Evolutionary conservation across 2,113 vertebrate species (phyloP).

Genomic region (Leptosomus discolor): DNA sequence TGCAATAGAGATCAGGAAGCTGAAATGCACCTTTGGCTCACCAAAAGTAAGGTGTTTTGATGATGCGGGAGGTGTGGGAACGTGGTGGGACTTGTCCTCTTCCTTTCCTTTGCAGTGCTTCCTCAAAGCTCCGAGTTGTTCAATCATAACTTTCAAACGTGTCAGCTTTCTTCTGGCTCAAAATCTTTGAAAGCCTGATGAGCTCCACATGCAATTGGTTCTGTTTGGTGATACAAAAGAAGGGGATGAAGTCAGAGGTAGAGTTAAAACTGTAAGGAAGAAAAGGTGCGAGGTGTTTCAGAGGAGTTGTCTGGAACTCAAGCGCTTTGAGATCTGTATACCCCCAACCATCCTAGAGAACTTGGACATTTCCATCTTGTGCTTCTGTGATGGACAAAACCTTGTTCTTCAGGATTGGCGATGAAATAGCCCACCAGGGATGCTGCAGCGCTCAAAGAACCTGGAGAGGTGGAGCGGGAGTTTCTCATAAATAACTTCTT

Average conservation of each 20-base stretch:
- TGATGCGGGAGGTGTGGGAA: neutral
- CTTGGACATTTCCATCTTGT: neutral
- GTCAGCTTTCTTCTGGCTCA: neutral
- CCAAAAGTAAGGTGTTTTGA: conserved; percentile 78
- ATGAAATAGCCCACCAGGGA: neutral
- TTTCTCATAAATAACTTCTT: neutral
- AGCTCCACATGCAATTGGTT: neutral
- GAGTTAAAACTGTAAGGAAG: neutral
- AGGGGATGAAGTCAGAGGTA: neutral
- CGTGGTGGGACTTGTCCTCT: neutral
- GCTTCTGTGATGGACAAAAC: neutral
- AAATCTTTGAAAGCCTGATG: neutral
- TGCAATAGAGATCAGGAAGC: conserved; percentile 87
- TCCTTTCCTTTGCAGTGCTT: neutral
- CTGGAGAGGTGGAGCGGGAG: neutral
- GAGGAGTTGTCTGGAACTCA: neutral
- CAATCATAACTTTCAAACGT: fast-evolving
- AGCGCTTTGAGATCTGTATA: neutral
- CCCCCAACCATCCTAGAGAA: neutral
- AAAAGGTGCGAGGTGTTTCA: neutral
- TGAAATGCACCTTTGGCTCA: conserved; percentile 86
- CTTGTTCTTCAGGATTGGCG: neutral
- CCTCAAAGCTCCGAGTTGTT: neutral
- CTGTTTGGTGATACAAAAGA: neutral
- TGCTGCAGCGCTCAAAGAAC: neutral